Evolutionary conservation across 1,140 invertebrate species (phyloP).

Genomic region (Lucilia cuprina): DNA sequence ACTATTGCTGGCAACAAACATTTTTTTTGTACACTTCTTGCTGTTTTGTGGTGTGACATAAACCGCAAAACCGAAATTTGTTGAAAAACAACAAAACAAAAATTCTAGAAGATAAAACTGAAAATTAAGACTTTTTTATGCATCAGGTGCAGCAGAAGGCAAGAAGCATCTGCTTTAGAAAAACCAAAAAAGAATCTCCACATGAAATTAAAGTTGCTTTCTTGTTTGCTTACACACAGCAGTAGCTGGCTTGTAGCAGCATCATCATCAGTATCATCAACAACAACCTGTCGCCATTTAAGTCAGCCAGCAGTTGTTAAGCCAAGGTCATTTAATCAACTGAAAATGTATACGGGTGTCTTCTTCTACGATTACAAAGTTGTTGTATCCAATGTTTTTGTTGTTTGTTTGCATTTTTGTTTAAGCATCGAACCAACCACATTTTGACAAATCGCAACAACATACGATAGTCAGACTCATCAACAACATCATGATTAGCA

Average conservation of each 20-base stretch:
- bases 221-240: neutral
- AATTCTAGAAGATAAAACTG: neutral
- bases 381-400: neutral
- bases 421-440: neutral
- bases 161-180: neutral
- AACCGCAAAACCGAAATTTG: neutral
- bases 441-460: neutral
- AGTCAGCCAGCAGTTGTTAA: neutral
- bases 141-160: neutral
- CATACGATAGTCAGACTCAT: neutral
- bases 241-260: too few species aligned
- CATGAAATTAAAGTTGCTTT: neutral
- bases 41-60: conserved; percentile 1
- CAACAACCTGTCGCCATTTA: conserved; percentile 13
- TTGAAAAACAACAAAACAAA: neutral
- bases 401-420: neutral
- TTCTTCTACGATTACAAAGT: neutral
- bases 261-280: neutral
- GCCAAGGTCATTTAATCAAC: neutral
- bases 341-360: neutral
- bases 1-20: too few species aligned
- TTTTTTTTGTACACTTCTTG: neutral
- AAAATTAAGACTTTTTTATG: neutral
- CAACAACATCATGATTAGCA: neutral
- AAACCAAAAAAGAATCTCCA: neutral